Evolutionary conservation across 2,113 vertebrate species (phyloP).

Genomic region (Tringa solitaria): DNA sequence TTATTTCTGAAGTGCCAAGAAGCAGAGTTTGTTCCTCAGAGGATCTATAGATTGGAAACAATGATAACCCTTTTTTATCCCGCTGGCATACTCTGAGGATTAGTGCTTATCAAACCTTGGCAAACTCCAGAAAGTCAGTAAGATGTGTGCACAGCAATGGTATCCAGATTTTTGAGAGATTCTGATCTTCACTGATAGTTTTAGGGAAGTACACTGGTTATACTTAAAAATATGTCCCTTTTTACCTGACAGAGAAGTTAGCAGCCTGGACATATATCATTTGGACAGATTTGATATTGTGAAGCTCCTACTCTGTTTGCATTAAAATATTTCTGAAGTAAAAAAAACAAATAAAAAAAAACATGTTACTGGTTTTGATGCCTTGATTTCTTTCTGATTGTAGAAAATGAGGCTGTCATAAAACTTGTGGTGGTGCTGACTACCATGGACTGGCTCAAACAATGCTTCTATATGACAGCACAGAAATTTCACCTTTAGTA

Average conservation of each 20-base stretch:
- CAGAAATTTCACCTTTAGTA: background rate
- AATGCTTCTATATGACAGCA: background rate
- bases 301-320: background rate
- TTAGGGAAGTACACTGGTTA: background rate
- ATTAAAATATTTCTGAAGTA: background rate
- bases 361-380: background rate
- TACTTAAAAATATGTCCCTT: background rate
- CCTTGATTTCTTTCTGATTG: background rate
- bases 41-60: background rate
- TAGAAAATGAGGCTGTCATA: background rate
- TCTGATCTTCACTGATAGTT: background rate
- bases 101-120: background rate
- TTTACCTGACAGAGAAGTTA: background rate
- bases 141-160: background rate
- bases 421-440: background rate
- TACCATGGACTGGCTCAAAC: background rate
- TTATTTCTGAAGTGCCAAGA: constrained; percentile 10
- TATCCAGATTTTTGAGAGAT: background rate
- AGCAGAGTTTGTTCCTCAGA: background rate
- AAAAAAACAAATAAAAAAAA: background rate
- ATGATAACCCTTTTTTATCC: background rate
- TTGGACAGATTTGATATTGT: background rate
- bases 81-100: background rate
- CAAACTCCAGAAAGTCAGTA: background rate
- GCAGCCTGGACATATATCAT: background rate